These are phyloP conservation scores for Palythoa grandiflora DNA, from an alignment of 92 coral and sea anemone genomes.

Conservation along the genomic window DNA sequence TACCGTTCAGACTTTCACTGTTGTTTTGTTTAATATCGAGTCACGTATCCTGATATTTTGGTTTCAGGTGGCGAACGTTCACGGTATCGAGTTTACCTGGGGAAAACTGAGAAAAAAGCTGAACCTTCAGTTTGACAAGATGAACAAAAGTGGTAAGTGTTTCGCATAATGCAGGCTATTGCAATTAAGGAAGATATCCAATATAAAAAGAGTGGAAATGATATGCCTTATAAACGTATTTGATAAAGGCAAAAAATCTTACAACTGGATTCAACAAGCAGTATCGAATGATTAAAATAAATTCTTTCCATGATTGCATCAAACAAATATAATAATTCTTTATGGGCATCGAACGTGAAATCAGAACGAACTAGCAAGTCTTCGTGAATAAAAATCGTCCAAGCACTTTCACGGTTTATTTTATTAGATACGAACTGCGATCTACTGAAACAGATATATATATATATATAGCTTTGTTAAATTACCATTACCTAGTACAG, in stretches of 20 bases:
- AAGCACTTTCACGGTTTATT: no score
- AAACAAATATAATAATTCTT: no score
- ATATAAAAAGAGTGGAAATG: background rate
- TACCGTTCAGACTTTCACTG: no score
- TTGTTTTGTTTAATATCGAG: background rate
- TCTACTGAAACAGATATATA: no score
- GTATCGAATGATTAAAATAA: no score
- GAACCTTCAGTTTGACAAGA: slow-evolving; percentile 60
- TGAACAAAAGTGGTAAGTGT: slow-evolving; percentile 64
- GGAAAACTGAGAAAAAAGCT: slow-evolving; percentile 80
- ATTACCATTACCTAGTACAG: no score
- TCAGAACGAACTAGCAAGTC: no score
- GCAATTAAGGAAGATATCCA: background rate
- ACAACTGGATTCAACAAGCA: background rate
- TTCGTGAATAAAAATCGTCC: no score
- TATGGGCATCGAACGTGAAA: no score
- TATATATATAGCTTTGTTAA: no score
- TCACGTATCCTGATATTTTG: background rate
- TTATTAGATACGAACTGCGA: no score
- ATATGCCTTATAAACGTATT: background rate
- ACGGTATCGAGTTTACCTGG: slow-evolving; percentile 84
- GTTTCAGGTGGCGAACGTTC: slow-evolving; percentile 82
- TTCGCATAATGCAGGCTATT: background rate
- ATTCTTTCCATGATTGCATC: no score
- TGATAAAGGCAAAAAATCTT: background rate